Base-by-base conservation (phyloP, 2,113 vertebrate genomes). In the Leptocoma aspasia region DNA sequence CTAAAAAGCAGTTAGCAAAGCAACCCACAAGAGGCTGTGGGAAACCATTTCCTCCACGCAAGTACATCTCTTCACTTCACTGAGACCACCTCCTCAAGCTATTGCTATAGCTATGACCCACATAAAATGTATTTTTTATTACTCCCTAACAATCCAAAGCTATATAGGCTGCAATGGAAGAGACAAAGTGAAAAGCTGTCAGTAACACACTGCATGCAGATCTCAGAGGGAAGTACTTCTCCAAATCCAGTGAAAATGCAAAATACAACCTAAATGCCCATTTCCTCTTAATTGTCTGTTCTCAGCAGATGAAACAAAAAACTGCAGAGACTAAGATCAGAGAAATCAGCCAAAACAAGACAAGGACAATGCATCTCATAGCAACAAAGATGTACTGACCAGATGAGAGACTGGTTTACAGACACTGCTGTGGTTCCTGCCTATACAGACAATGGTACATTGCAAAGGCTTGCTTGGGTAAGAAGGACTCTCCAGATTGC, bases 371-470 rank as follows among this genome's bases (percentile, higher is more conserved):
- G 1, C 11, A 35, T 39, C 70, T 69, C 44, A 61, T 4, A 60
- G 66, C 42, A 86, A 72, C 63, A 77, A 76, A 75, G 37, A 59
- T 3, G 23, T 59, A 66, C 39, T 60, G 76, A 72, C 73, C 79
- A 56, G 42, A 41, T 10, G 35, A 77, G 24, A 82, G 63, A 42
- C 20, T 27, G 37, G 41, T 57, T 89, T 13, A 63, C 53, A 82
- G 78, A 69, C 30, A 24, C 9, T 54, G 47, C 82, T 76, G 53
- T 26, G 60, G 54, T 9, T 88, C 27, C 78, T 47, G 54, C 1
- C 1, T 4, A 21, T 14, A 11, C 15, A 53, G 49, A 52, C 10
- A 8, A 19, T 0, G 0, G 47, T 2, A 26, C 4, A 13, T 23
- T 19, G 44, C 5, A 2, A 91, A 90, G n/a, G 39, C 59, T 81